Conservation (phyloP, 1,140 invertebrate species). For the Eumaeus atala region DNA sequence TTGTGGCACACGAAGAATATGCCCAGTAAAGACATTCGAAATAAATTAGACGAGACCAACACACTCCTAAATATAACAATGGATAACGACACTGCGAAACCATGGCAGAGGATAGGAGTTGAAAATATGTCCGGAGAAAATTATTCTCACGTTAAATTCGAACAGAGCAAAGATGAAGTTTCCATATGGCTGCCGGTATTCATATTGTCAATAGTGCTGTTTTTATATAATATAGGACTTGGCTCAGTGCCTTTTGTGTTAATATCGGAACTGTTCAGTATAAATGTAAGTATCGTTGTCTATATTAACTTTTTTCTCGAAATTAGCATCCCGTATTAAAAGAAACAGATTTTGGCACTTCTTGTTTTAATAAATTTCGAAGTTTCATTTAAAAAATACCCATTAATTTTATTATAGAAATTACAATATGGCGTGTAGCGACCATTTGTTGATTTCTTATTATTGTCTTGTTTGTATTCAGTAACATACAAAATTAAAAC, state of each 20-base stretch:
- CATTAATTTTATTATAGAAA: no score
- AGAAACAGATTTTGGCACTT: not conserved
- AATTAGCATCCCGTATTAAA: no score
- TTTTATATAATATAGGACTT: constrained; percentile 62
- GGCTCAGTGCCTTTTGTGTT: constrained; percentile 65
- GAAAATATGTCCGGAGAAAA: constrained; percentile 25
- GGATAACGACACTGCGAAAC: constrained; percentile 24
- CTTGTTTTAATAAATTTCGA: not conserved
- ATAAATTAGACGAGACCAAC: constrained; percentile 31
- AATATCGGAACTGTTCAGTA: constrained; percentile 55
- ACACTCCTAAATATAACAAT: constrained; percentile 31
- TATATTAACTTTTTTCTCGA: no score
- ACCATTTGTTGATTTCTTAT: no score
- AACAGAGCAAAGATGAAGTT: constrained; percentile 28
- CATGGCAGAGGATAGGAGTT: constrained; percentile 32
- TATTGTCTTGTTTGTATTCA: no score
- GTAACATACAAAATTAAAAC: no score
- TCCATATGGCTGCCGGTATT: constrained; percentile 47
- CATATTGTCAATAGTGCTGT: constrained; percentile 49
- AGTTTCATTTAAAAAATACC: no score
- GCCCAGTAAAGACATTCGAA: constrained; percentile 36
- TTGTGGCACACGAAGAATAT: constrained; percentile 42
- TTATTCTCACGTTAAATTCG: constrained; percentile 30
- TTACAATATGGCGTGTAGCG: no score
- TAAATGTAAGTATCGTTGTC: constrained; percentile 50